Evolutionary conservation across 2,888 invertebrate genomes (phyloP), one percentile per base, ranked within the genome.

Genomic region (Nesidiocoris tenuis): DNA sequence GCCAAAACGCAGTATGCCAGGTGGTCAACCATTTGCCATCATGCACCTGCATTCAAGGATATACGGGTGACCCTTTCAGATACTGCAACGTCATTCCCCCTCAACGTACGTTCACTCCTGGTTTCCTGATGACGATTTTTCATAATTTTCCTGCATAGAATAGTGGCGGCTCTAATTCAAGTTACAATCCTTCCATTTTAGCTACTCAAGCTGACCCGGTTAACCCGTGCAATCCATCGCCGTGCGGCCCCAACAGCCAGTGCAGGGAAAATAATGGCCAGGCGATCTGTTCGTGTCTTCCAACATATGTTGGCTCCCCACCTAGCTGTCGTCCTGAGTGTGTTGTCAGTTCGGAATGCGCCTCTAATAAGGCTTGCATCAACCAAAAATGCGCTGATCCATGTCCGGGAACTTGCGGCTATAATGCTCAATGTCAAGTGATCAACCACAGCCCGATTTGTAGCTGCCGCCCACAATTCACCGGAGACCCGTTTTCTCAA

Each of bases 401-500:
- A 5, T 94, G 93, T 80, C 91, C 91, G 61, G 92, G 91, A 57
- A 90, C 91, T 54, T 94, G 93, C 83, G 93, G 93, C 56, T 85
- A 90, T 12, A 90, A 91, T 82, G 91, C 93, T 2, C 91, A 92
- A 80, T 94, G 94, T 81, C 87, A 89, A 71, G 90, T 93, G 22
- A 90, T 93, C 5, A 90, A 90, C 79, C 92, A 93, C 81, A 90
- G 91, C 0, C 92, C 93, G 0, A 90, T 91, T 0, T 95, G 95
- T 82, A 90, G 88, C 7, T 95, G 95, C 82, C 86, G 87, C 23
- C 84, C 86, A 39, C 91, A 91, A 79, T 93, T 87, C 82, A 90
- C 90, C 3, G 95, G 95, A 77, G 91, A 94, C 85, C 92, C 94
- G 66, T 93, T 93, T 81, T 88, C 91, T 55, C 91, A 92, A 82